Evolutionary conservation across 2,888 invertebrate genomes (phyloP).

Genomic region (Drosophila fulvimacula): DNA sequence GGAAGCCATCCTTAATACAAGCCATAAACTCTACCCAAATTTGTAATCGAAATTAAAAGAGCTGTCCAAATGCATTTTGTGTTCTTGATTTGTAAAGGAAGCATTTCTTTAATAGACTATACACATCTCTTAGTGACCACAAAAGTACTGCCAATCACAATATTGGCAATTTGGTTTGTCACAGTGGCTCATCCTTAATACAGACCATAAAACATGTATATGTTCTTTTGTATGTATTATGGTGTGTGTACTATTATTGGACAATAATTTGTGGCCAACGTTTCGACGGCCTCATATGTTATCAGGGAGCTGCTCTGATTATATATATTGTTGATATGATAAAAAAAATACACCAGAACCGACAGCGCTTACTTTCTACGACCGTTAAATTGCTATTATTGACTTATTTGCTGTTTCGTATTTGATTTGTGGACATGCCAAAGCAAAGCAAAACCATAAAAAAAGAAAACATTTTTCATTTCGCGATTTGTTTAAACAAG

Average conservation of each 20-base stretch:
- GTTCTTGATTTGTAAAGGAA: background rate
- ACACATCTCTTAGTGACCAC: background rate
- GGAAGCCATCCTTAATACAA: conserved; percentile 35
- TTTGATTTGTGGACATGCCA: conserved; percentile 29
- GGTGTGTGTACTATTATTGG: background rate
- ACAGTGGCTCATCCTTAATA: conserved; percentile 35
- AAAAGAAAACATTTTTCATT: background rate
- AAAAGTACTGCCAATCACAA: conserved; percentile 39
- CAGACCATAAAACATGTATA: conserved; percentile 2
- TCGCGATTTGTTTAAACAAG: conserved; percentile 52
- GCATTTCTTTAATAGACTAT: background rate
- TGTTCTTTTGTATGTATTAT: background rate
- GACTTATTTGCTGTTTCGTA: conserved; percentile 60
- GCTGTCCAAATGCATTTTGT: background rate
- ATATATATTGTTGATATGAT: conserved; percentile 57
- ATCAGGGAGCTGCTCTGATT: conserved; percentile 51
- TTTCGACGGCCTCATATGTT: conserved; percentile 42
- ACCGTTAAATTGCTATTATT: conserved; percentile 71
- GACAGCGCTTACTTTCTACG: conserved; percentile 54
- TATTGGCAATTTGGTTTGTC: conserved; percentile 37
- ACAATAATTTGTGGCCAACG: conserved; percentile 19
- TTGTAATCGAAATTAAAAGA: background rate
- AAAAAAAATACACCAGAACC: conserved; percentile 32
- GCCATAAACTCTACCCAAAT: conserved; percentile 2
- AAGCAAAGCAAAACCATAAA: conserved; percentile 5